These are phyloP conservation scores for Lasioglossum leucozonium DNA, from an alignment of 2,888 invertebrate genomes.

Conservation along the genomic window DNA sequence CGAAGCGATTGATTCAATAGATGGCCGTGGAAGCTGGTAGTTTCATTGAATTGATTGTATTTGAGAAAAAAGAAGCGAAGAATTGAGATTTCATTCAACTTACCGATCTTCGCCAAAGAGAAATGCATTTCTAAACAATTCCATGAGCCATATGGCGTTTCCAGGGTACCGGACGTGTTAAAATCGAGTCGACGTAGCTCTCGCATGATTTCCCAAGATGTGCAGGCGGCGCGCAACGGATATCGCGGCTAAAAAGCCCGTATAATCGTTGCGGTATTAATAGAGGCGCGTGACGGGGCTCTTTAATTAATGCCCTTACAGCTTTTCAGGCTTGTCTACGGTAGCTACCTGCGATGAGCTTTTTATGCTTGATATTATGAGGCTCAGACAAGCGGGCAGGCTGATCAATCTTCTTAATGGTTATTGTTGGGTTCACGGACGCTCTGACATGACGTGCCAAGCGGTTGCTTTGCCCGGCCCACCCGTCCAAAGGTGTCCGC, in stretches of 20 bases:
- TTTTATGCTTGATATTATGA: conserved; percentile 51
- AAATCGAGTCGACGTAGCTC: neutral
- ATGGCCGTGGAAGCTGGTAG: neutral
- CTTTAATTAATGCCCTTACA: conserved; percentile 53
- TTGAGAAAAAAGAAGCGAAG: too few species aligned
- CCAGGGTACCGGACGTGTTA: neutral
- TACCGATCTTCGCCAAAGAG: neutral
- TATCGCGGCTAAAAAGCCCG: conserved; percentile 10
- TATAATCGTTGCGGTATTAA: conserved; percentile 46
- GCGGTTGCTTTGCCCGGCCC: conserved; percentile 49
- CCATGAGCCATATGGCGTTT: neutral
- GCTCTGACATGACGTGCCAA: conserved; percentile 53
- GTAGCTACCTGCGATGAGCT: conserved; percentile 58
- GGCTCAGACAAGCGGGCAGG: conserved; percentile 43
- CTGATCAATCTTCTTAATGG: conserved; percentile 64
- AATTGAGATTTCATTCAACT: too few species aligned
- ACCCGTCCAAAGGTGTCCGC: conserved; percentile 47
- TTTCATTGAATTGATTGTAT: neutral
- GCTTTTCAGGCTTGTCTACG: conserved; percentile 44
- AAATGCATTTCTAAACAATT: neutral
- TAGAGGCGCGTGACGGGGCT: conserved; percentile 38
- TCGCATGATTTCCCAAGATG: neutral
- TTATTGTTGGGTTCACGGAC: conserved; percentile 56
- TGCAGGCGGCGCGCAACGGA: neutral
- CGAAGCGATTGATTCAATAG: neutral